Conservation (phyloP, 1,140 invertebrate species). For the Carposina sasakii region DNA sequence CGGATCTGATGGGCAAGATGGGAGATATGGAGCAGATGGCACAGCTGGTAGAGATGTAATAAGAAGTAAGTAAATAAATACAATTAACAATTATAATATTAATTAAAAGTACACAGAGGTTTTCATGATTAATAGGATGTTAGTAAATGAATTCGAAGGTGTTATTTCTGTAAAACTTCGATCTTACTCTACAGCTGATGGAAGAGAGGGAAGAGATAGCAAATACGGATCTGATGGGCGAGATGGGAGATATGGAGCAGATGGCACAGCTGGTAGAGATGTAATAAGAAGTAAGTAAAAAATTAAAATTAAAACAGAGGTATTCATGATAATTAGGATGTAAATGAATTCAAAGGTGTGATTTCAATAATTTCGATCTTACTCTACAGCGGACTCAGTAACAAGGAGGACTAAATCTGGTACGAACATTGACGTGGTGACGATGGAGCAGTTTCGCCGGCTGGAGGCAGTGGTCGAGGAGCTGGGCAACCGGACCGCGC, state of each 20-base stretch:
- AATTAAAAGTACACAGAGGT: no score
- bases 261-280: neutral
- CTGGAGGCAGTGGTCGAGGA: conserved; percentile 32
- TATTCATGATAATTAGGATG: no score
- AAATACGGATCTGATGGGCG: neutral
- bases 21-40: neutral
- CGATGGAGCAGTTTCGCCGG: conserved; percentile 38
- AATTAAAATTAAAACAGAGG: no score
- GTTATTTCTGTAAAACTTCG: no score
- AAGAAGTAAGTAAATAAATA: neutral
- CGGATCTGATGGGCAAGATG: neutral
- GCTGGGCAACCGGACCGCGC: conserved; percentile 21
- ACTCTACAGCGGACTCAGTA: no score
- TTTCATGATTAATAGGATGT: no score
- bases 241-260: neutral
- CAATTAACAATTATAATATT: no score
- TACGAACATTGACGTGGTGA: conserved; percentile 46
- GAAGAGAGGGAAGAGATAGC: neutral
- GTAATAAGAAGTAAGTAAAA: neutral
- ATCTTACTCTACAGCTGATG: no score
- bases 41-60: neutral
- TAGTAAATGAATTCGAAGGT: conserved; percentile 38
- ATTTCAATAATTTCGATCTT: no score
- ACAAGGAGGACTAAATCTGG: conserved; percentile 31
- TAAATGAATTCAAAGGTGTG: no score